Base-by-base conservation (phyloP, 2,888 invertebrate genomes). In the Cheilosia grossa region DNA sequence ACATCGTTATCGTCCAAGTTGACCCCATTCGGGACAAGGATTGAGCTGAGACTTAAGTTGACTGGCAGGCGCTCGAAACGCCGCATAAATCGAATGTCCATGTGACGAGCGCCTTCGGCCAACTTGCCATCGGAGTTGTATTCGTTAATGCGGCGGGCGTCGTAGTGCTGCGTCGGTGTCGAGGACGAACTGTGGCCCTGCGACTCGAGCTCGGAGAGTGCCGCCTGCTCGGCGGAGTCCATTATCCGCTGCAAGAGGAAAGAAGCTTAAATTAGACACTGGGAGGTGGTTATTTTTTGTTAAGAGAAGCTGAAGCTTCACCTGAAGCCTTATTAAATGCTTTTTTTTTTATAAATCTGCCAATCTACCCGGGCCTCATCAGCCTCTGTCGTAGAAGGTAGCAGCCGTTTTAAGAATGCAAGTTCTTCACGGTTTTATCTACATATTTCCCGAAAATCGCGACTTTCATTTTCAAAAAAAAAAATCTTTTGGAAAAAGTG, bases 151-250 rank as follows among this genome's bases (percentile, higher is more conserved):
- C 95, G 95, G 89, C 97, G 95, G 53, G 97, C 96, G 91, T 97
- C 97, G 89, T 94, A 94, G 92, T 96, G 97, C 77, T 90, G 91
- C 91, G 94, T 93, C 88, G 94, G 90, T 89, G 95, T 92, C 30
- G 89, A 88, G 4, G 85, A 79, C 17, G 86, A 87, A 15, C 88
- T 89, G 4, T 89, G 89, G 15, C 89, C 87, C 78, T 91, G 91
- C 0, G 89, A 87, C 83, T 94, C 93, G 75, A 94, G 92, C 88
- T 95, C 94, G 15, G 97, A 94, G 17, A 97, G 94, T 0, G 97
- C 97, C 0, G 97, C 97, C 91, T 96, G 95, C 91, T 98, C 97
- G 0, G 97, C 97, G 15, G 96, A 97, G 92, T 98, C 97, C 95
- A 97, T 97, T 89, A 98, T 95, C 88, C 97, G 95, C 97, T 98